Base-by-base conservation (phyloP, 2,888 invertebrate species). In the Podotricha telesiphe region DNA sequence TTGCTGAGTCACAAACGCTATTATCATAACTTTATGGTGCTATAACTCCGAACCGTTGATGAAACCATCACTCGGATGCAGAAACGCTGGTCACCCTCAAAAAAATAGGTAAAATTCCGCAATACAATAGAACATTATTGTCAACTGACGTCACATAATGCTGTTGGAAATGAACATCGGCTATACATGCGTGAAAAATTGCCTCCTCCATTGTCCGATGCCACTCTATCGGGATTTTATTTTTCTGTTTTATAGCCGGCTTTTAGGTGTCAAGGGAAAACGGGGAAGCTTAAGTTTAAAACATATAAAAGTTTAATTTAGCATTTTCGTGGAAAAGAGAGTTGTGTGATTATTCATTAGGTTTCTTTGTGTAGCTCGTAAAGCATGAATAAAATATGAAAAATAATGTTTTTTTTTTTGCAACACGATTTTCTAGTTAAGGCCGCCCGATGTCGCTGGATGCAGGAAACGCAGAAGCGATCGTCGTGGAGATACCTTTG, bases 101-200 rank as follows among this genome's bases (percentile, higher is more conserved):
- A 69, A 58, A 70, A 68, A 67, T 71, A 64, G 67, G 71, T 67
- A 67, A 73, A 74, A 69, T 65, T 67, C 67, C 67, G 34, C 67
- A 63, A 69, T 48, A 70, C 70, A 72, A 74, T 68, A 69, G 68
- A 40, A 59, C 65, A 69, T 71, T 67, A 74, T 73, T 70, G 71
- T 74, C 65, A 59, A 50, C 40, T 67, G 65, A 68, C 65, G 65
- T 70, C 65, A 72, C 65, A 70, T 74, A 74, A 74, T 70, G 73
- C 70, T 56, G 68, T 66, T 53, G 50, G 71, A 73, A 67, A 73
- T 68, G 70, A 72, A 75, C 69, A 62, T 50, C 62, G 66, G 53
- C 73, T 71, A 72, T 74, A 74, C 70, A 72, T 58, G 72, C 70
- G 74, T 73, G 74, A 74, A 73, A 75, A 75, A 75, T 73, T 70